Conservation (phyloP, 2,113 vertebrate species). For the Perca schrenkii region DNA sequence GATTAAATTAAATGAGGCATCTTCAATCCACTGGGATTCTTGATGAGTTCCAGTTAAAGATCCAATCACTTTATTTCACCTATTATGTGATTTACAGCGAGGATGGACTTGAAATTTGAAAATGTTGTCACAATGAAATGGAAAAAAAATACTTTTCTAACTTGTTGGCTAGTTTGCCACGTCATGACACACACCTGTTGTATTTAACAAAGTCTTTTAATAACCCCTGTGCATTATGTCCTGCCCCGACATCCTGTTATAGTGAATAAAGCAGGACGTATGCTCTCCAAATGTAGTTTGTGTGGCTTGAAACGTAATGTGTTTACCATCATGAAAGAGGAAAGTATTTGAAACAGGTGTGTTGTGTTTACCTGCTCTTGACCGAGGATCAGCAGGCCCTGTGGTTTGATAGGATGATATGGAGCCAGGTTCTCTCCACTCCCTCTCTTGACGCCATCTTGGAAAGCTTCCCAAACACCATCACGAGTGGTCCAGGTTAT, state of each 20-base stretch:
- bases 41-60: constrained; percentile 36
- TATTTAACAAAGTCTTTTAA: background rate
- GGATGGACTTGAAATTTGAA: background rate
- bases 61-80: constrained; percentile 27
- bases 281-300: background rate
- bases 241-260: background rate
- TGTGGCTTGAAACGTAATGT: background rate
- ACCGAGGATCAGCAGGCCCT: constrained; percentile 94
- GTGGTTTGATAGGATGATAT: constrained; percentile 97
- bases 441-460: constrained; percentile 93
- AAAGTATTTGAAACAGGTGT: background rate
- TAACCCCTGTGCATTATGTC: background rate
- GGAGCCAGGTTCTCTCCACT: constrained; percentile 96
- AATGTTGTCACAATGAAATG: constrained; percentile 8
- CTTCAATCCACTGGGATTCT: constrained; percentile 19
- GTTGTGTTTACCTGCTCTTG: constrained; percentile 92
- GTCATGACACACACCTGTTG: background rate
- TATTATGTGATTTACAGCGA: constrained; percentile 2
- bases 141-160: background rate
- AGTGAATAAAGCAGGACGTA: background rate
- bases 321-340: background rate
- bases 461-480: constrained; percentile 98
- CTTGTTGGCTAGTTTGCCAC: background rate
- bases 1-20: constrained; percentile 21
- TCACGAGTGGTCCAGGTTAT: constrained; percentile 97